Evolutionary conservation across 2,113 vertebrate genomes (phyloP), one percentile per base, ranked within the genome.

Genomic region (Laterallus jamaicensis): DNA sequence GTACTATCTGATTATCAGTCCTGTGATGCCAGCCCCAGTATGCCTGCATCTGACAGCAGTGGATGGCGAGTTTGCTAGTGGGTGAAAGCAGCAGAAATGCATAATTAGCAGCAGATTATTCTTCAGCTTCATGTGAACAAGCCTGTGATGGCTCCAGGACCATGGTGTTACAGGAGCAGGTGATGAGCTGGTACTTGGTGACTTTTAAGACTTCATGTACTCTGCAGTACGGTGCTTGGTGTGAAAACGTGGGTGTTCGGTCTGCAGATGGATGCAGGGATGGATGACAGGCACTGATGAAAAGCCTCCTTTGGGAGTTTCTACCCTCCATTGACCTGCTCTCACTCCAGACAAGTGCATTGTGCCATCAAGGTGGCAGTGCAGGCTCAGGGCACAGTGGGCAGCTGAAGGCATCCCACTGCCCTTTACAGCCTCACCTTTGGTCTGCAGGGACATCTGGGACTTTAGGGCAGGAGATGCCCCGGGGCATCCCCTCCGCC

Each of bases 401-500:
- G 37, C 47, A 28, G 62, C 22, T n/a, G 64, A 55, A 69, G 32
- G 37, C n/a, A 32, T 9, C 47, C 22, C 15, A 1, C 29, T 21
- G 1, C 49, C 64, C 3, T 0, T 12, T 21, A 5, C 25, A 25
- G 56, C 66, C 24, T 70, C n/a, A 32, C 37, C 35, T 9, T 2
- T 12, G 1, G 0, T 20, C 63, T 47, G 40, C 4, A 5, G 50
- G 37, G 42, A 10, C 17, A 11, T 20, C 5, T 10, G 56, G 56
- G 37, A 20, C 32, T 28, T 47, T 14, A 4, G 32, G 66, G 39
- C 52, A 70, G 78, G 50, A 82, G 70, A 18, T 44, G 32, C 25
- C 32, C 42, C 5, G 50, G 42, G 32, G 22, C 31, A 20, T 35
- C 26, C 26, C 37, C 11, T 64, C 49, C 52, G n/a, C 22, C 39